Percentiles rank a stretch among this genome's conserved stretches.
phyloP scores from a whole-genome alignment of 2,113 vertebrate genomes.

The Lepus timidus region DNA sequence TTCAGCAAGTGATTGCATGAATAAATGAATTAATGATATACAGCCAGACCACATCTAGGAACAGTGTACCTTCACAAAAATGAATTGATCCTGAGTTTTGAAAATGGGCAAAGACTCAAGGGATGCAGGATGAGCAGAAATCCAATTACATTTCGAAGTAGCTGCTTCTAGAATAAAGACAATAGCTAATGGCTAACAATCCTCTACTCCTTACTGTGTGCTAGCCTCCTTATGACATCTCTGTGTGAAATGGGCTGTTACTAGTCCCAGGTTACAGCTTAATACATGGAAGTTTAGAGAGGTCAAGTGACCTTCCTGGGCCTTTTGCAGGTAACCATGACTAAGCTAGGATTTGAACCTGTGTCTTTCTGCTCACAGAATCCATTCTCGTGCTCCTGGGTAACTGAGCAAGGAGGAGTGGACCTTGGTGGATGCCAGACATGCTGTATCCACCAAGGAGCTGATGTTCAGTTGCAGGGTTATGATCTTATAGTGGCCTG shows the following conservation, averaged over 20 bases:
- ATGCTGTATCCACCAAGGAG: background rate
- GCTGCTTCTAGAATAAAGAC: background rate
- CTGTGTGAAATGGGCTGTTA: background rate
- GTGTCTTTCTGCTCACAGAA: background rate
- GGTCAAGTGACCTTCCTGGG: background rate
- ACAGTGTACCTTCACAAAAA: background rate
- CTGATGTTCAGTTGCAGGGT: fast-evolving
- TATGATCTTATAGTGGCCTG: background rate
- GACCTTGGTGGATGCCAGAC: background rate
- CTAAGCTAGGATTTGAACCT: background rate
- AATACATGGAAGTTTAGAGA: background rate
- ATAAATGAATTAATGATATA: background rate
- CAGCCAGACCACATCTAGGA: background rate
- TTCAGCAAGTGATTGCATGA: background rate
- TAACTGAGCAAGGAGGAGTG: background rate
- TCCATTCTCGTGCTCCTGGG: background rate
- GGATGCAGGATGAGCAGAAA: background rate
- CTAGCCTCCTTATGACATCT: background rate
- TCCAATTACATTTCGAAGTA: background rate
- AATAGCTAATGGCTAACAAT: background rate
- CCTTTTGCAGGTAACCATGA: background rate
- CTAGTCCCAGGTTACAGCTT: background rate
- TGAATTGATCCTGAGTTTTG: background rate
- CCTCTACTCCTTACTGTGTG: background rate
- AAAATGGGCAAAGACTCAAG: background rate